Percentiles rank a stretch among this genome's conserved stretches.
Evolutionary conservation across 2,888 invertebrate genomes (phyloP).

Genomic region (Drosophila hamatofila): DNA sequence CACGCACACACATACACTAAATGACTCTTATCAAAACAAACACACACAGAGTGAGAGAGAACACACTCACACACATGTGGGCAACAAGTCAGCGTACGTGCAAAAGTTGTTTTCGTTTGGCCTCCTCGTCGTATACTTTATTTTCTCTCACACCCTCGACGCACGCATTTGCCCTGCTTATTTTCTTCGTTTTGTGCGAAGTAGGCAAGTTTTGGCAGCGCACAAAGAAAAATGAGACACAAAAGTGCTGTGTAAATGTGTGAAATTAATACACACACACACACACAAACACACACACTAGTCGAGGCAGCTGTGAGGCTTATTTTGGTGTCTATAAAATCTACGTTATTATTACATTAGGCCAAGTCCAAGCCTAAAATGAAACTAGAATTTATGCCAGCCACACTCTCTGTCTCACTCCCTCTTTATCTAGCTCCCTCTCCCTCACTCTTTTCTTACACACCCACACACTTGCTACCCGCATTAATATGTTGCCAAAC

Average conservation of each 20-base stretch:
- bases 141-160: conserved; percentile 1
- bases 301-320: conserved; percentile 21
- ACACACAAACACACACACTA: conserved; percentile 27
- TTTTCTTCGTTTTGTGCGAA: not conserved
- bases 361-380: conserved; percentile 45
- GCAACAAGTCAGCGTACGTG: conserved; percentile 67
- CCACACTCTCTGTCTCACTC: not conserved
- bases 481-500: conserved; percentile 33
- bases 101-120: conserved; percentile 50
- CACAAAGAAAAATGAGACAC: conserved; percentile 62
- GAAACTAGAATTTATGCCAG: conserved; percentile 61
- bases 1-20: conserved; percentile 39
- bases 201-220: conserved; percentile 50
- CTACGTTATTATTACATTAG: conserved; percentile 74
- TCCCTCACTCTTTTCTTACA: conserved; percentile 1
- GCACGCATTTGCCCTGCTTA: not conserved
- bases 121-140: conserved; percentile 57
- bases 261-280: conserved; percentile 67
- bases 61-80: conserved; percentile 18
- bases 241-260: conserved; percentile 76
- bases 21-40: conserved; percentile 65
- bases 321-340: conserved; percentile 60
- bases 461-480: not conserved
- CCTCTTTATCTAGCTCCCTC: not conserved
- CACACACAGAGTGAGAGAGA: conserved; percentile 4